phyloP scores from a whole-genome alignment of 2,888 invertebrate species.

The Gymnosoma rotundatum region DNA sequence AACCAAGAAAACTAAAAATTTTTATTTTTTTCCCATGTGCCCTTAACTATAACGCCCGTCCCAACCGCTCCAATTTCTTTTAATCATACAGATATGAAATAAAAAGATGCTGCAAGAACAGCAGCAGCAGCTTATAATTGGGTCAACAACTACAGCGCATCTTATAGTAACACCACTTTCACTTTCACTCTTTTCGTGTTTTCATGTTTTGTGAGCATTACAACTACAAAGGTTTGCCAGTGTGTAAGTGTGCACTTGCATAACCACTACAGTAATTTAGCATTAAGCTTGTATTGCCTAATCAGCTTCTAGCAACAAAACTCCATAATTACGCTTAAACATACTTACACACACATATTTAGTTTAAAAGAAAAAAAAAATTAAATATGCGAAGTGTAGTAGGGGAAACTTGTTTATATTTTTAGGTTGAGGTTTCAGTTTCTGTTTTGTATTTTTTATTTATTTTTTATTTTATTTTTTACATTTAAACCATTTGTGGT shows the following conservation, averaged over 20 bases:
- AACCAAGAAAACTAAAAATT: conserved; percentile 2
- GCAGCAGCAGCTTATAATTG: conserved; percentile 51
- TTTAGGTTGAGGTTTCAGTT: conserved; percentile 35
- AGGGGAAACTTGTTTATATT: conserved; percentile 26
- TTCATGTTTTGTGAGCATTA: neutral
- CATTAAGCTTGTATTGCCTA: conserved; percentile 59
- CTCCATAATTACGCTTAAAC: conserved; percentile 22
- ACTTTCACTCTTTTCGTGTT: conserved; percentile 53
- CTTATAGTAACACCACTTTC: conserved; percentile 47
- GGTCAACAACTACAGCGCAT: conserved; percentile 62
- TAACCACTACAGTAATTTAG: conserved; percentile 37
- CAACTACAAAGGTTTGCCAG: neutral
- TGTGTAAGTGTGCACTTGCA: conserved; percentile 1
- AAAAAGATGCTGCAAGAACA: neutral
- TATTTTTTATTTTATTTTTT: neutral
- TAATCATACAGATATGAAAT: conserved; percentile 16
- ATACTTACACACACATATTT: neutral
- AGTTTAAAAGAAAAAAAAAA: neutral
- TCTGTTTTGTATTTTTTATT: conserved; percentile 24
- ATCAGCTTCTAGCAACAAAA: conserved; percentile 64
- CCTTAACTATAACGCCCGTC: conserved; percentile 12
- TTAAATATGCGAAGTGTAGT: neutral
- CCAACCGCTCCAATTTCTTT: neutral
- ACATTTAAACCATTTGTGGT: too few species aligned
- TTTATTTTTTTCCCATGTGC: conserved; percentile 19